phyloP scores from a whole-genome alignment of 2,888 invertebrate genomes.

The Melinaea marsaeus region DNA sequence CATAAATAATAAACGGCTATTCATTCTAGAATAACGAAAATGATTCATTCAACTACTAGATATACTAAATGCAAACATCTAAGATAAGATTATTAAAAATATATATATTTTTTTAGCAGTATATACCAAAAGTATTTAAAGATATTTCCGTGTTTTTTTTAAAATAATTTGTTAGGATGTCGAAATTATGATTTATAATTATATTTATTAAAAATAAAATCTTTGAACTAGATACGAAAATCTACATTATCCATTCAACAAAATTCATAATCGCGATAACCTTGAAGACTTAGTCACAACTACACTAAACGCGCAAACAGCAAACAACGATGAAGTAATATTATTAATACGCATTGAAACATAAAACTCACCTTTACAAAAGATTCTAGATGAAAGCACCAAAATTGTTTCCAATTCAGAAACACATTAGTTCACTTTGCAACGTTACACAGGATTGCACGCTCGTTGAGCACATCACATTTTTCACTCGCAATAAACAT shows the following conservation, averaged over 20 bases:
- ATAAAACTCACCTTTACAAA: constrained; percentile 26
- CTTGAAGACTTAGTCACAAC: constrained; percentile 38
- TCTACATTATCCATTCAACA: constrained; percentile 15
- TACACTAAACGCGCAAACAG: constrained; percentile 5
- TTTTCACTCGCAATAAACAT: constrained; percentile 69
- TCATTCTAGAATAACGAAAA: neutral
- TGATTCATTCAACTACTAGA: neutral
- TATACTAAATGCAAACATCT: neutral
- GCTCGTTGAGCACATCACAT: constrained; percentile 72
- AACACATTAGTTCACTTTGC: constrained; percentile 71
- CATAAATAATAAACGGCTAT: too few species aligned
- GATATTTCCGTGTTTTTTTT: too few species aligned
- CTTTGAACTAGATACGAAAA: constrained; percentile 10
- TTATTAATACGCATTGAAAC: constrained; percentile 4
- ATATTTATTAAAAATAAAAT: neutral
- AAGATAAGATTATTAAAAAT: too few species aligned
- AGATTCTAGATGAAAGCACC: constrained; percentile 44
- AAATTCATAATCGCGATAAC: constrained; percentile 35
- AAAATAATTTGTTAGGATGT: too few species aligned
- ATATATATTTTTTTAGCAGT: too few species aligned
- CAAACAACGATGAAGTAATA: neutral
- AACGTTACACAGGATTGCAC: constrained; percentile 62
- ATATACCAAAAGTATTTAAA: too few species aligned
- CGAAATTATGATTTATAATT: too few species aligned
- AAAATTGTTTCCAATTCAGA: constrained; percentile 62